Conservation (phyloP, 1,140 invertebrate species). For the Platyura marginata region DNA sequence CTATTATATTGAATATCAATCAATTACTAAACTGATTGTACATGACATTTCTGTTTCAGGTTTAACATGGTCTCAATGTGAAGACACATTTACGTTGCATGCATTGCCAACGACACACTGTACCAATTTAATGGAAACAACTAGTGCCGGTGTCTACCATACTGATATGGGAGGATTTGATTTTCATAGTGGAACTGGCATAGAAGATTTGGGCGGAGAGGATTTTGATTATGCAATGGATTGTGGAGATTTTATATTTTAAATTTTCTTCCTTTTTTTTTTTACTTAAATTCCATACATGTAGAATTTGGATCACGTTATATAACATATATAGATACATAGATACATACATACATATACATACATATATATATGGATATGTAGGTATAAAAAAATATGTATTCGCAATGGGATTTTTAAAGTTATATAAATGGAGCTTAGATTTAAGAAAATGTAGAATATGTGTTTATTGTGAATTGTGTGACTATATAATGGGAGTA, state of each 20-base stretch:
- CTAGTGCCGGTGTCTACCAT: constrained; percentile 33
- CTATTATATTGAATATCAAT: too few relatives aligned
- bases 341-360: neutral
- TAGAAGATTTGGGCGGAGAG: constrained; percentile 29
- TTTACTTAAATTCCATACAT: neutral
- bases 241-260: constrained; percentile 42
- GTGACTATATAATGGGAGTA: too few relatives aligned
- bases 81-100: constrained; percentile 36
- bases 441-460: too few relatives aligned
- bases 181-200: constrained; percentile 29
- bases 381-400: too few relatives aligned
- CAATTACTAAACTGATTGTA: too few relatives aligned
- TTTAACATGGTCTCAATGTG: constrained; percentile 38
- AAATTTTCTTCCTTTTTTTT: constrained; percentile 9
- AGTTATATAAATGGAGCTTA: too few relatives aligned
- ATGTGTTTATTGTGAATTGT: too few relatives aligned
- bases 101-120: constrained; percentile 37
- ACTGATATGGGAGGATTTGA: constrained; percentile 35
- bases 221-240: constrained; percentile 40
- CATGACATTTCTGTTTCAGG: too few relatives aligned
- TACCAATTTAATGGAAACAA: constrained; percentile 33
- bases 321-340: neutral
- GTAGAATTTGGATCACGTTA: neutral
- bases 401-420: too few relatives aligned
- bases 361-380: neutral